Conservation (phyloP, 1,140 invertebrate species). For the Aricia agestis region DNA sequence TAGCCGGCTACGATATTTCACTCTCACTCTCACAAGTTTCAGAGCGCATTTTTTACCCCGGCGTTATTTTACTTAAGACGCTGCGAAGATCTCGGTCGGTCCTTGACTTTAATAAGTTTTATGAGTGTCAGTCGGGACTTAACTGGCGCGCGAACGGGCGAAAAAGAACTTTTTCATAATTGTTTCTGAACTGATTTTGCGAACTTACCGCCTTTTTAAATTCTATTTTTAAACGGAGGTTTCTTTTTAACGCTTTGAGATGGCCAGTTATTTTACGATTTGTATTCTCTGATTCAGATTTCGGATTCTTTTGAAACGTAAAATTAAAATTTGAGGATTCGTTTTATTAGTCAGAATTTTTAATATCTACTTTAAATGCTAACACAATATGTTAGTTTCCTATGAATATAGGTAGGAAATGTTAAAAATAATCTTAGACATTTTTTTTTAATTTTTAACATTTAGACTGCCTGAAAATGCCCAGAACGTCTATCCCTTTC, state of each 20-base stretch:
- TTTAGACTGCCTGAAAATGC: not conserved
- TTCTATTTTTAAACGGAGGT: conserved; percentile 17
- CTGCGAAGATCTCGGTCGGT: conserved; percentile 67
- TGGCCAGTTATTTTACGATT: not conserved
- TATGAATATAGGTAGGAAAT: no score
- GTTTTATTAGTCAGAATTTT: no score
- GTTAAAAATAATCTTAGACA: not conserved
- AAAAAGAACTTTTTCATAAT: conserved; percentile 74
- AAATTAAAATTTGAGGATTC: not conserved
- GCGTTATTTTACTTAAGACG: conserved; percentile 75
- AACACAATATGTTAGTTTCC: no score
- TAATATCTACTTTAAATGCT: no score
- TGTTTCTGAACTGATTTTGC: conserved; percentile 64
- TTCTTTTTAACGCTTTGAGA: conserved; percentile 15
- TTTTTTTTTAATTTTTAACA: not conserved
- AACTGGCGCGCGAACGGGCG: conserved; percentile 67
- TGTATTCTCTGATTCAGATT: not conserved
- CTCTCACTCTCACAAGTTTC: conserved; percentile 63
- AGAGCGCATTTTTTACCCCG: conserved; percentile 63
- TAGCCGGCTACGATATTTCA: conserved; percentile 57
- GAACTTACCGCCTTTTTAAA: conserved; percentile 70
- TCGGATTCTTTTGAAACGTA: not conserved
- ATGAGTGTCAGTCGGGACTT: conserved; percentile 70
- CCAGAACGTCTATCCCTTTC: conserved; percentile 50
- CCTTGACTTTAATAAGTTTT: conserved; percentile 76